These are phyloP conservation scores for Trachymyrmex cornetzi DNA, from an alignment of 1,140 invertebrate species.

Conservation along the genomic window DNA sequence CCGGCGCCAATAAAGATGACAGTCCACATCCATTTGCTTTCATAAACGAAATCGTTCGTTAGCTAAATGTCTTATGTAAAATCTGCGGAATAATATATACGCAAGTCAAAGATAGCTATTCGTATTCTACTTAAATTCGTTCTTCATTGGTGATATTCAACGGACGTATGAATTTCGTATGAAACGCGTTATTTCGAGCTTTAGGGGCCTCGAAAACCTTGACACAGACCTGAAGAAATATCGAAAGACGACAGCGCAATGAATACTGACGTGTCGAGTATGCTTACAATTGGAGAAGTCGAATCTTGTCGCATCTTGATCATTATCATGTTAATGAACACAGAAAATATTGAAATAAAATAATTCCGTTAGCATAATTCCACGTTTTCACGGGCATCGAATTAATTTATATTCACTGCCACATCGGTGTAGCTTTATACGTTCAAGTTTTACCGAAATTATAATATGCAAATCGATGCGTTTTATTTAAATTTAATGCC, in stretches of 20 bases:
- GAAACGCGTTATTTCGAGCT: not conserved
- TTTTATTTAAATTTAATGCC: not conserved
- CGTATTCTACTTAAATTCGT: not conserved
- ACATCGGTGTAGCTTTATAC: not conserved
- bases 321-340: slow-evolving; percentile 72
- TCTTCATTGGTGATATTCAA: not conserved
- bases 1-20: not conserved
- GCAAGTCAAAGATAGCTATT: not conserved
- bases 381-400: slow-evolving; percentile 12
- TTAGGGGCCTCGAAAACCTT: slow-evolving; percentile 36
- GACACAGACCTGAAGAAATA: slow-evolving; percentile 77
- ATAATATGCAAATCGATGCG: slow-evolving; percentile 1
- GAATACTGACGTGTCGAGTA: slow-evolving; percentile 69
- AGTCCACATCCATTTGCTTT: slow-evolving; percentile 33
- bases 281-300: slow-evolving; percentile 69
- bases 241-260: slow-evolving; percentile 76
- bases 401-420: not conserved
- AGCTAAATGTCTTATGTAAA: slow-evolving; percentile 8
- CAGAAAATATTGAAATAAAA: slow-evolving; percentile 19
- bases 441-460: not conserved
- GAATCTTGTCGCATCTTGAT: slow-evolving; percentile 68
- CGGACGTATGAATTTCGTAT: not conserved
- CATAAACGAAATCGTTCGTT: slow-evolving; percentile 16
- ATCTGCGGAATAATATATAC: not conserved
- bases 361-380: not conserved